Conservation (phyloP, 2,797 vertebrate species). For the Falco columbarius region DNA sequence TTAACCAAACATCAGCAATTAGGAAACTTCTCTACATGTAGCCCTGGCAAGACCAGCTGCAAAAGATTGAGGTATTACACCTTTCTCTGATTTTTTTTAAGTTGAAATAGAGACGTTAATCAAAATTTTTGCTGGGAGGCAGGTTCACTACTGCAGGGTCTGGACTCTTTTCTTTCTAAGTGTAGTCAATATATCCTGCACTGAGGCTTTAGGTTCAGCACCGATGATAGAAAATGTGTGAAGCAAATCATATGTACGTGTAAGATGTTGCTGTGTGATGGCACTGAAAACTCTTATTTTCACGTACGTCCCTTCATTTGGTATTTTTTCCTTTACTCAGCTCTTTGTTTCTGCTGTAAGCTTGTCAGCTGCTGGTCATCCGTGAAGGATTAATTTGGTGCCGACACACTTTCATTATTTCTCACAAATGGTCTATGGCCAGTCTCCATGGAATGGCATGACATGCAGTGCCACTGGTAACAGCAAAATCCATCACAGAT, state of each 20-base stretch:
- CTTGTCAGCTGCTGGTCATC: neutral
- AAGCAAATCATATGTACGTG: accelerated
- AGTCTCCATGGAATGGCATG: neutral
- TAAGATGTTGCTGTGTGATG: neutral
- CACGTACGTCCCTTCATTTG: neutral
- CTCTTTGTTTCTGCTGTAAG: neutral
- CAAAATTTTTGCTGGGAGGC: neutral
- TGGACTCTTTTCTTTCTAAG: neutral
- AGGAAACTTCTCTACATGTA: neutral
- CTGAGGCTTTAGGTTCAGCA: neutral
- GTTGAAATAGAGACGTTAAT: neutral
- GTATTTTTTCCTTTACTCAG: neutral
- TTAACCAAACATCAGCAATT: neutral
- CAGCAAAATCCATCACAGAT: neutral
- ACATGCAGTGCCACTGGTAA: neutral
- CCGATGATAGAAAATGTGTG: neutral
- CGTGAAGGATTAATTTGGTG: neutral
- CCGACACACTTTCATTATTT: neutral
- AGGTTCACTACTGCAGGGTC: neutral
- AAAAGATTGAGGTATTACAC: neutral
- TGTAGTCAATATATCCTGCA: neutral
- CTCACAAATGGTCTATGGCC: neutral
- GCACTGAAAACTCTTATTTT: neutral
- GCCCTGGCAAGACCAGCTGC: neutral
- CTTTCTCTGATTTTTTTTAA: neutral